phyloP scores from a whole-genome alignment of 2,113 vertebrate species.

The Suricata suricatta region DNA sequence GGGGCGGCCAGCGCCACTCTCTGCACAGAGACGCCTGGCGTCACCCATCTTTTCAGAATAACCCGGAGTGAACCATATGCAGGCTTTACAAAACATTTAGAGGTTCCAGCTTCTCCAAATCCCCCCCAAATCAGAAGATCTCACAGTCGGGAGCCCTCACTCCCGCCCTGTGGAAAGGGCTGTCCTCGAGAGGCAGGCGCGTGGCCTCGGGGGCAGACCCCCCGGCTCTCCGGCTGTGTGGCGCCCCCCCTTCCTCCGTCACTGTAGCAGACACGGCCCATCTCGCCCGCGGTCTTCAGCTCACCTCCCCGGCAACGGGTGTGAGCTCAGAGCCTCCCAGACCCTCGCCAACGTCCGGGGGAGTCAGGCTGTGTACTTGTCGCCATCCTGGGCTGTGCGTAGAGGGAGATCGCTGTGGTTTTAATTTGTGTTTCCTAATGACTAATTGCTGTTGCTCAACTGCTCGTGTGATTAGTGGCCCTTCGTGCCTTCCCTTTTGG shows the following conservation, averaged over 20 bases:
- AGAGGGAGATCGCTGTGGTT: accelerated
- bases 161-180: not conserved
- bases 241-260: accelerated
- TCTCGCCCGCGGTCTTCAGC: no score
- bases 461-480: accelerated
- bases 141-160: not conserved
- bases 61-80: not conserved
- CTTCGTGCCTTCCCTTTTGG: accelerated
- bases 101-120: not conserved
- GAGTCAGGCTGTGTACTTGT: accelerated
- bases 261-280: accelerated
- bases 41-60: not conserved
- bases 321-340: accelerated
- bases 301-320: accelerated
- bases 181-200: accelerated
- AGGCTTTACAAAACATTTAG: not conserved
- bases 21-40: not conserved
- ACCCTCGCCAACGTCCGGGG: accelerated
- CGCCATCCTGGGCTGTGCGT: accelerated
- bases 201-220: accelerated
- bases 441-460: accelerated
- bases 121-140: not conserved
- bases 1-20: accelerated
- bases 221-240: accelerated
- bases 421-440: not conserved